These are phyloP conservation scores for Sparidentex hasta DNA, from an alignment of 2,797 vertebrate genomes.

Conservation along the genomic window DNA sequence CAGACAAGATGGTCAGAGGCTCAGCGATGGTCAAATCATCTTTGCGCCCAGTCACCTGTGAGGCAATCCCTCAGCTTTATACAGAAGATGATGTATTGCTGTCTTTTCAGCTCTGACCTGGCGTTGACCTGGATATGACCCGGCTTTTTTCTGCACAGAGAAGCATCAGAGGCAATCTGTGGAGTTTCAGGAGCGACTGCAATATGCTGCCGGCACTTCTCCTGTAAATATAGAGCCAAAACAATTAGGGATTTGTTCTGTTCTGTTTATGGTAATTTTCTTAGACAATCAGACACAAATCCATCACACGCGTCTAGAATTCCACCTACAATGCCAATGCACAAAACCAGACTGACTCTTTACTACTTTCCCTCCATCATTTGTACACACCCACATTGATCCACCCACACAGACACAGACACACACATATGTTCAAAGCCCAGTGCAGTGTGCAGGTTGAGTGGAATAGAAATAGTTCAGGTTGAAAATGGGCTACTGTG, in stretches of 20 bases:
- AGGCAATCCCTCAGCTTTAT: constrained; percentile 49
- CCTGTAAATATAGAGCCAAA: constrained; percentile 66
- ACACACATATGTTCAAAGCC: constrained; percentile 16
- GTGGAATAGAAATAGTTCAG: constrained; percentile 71
- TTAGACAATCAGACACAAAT: constrained; percentile 75
- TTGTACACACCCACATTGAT: constrained; percentile 57
- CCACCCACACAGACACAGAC: constrained; percentile 39
- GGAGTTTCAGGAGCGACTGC: constrained; percentile 31
- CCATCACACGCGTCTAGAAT: constrained; percentile 59
- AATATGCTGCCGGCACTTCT: constrained; percentile 48
- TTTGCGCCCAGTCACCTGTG: constrained; percentile 45
- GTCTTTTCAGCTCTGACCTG: constrained; percentile 43
- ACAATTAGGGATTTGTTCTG: constrained; percentile 75
- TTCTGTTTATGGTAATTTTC: constrained; percentile 69
- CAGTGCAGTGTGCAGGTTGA: constrained; percentile 42
- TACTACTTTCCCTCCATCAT: constrained; percentile 41
- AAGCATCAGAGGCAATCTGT: constrained; percentile 40
- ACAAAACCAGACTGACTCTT: constrained; percentile 37
- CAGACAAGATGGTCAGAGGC: constrained; percentile 62
- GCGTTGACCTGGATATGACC: constrained; percentile 56
- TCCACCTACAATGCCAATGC: constrained; percentile 56
- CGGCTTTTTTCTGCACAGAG: constrained; percentile 36
- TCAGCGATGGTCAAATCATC: constrained; percentile 54
- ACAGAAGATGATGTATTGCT: constrained; percentile 35
- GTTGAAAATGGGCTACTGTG: constrained; percentile 69